Percentiles rank a stretch among this genome's conserved stretches.
Evolutionary conservation across 2,797 vertebrate genomes (phyloP).

Genomic region (Microcaecilia unicolor): DNA sequence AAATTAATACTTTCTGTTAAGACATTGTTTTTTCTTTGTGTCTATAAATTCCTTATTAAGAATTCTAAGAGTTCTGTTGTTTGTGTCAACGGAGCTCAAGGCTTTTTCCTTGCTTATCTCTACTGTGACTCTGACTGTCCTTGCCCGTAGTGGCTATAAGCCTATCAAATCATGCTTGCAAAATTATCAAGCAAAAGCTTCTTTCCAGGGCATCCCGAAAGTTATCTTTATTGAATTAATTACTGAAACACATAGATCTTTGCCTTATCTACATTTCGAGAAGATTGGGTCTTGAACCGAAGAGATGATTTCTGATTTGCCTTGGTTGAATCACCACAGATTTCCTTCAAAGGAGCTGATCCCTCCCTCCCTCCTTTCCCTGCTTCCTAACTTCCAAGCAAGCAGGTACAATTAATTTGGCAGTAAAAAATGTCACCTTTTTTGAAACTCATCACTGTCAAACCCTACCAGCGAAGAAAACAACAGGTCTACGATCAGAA

Average conservation of each 20-base stretch:
- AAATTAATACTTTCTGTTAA: no score
- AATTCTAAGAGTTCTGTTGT: no score
- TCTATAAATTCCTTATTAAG: no score
- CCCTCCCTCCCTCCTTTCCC: neutral
- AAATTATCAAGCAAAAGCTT: constrained; percentile 35
- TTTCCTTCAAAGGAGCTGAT: constrained; percentile 9
- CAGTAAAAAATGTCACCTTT: constrained; percentile 8
- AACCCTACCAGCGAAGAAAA: neutral
- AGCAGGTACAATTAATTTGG: neutral
- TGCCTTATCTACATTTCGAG: constrained; percentile 38
- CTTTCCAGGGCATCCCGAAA: constrained; percentile 23
- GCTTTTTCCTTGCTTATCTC: constrained; percentile 25
- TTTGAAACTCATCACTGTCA: constrained; percentile 1
- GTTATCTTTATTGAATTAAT: constrained; percentile 47
- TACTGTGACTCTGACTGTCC: constrained; percentile 33
- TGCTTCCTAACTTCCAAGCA: neutral
- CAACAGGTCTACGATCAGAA: neutral
- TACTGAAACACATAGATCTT: constrained; percentile 24
- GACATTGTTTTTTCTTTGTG: no score
- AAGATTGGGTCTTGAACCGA: constrained; percentile 8
- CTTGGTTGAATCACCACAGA: constrained; percentile 12
- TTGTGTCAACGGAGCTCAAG: constrained; percentile 17
- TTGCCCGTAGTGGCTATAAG: constrained; percentile 43
- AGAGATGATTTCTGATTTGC: constrained; percentile 1
- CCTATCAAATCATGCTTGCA: constrained; percentile 38